These are phyloP conservation scores for Ptilodon capucinus DNA, from an alignment of 2,888 invertebrate species.

Conservation along the genomic window DNA sequence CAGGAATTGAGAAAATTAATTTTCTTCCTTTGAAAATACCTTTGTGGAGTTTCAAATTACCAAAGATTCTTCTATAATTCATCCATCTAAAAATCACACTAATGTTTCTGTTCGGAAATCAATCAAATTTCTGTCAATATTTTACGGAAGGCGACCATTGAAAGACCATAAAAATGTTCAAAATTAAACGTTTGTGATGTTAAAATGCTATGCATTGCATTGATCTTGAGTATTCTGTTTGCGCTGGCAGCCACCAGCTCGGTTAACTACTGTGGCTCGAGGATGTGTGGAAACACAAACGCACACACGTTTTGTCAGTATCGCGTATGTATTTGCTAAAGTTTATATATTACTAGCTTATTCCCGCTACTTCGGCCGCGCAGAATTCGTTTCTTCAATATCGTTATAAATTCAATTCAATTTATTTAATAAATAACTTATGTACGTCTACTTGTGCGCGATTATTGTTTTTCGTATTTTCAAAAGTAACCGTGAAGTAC, in stretches of 20 bases:
- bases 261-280: constrained; percentile 64
- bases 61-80: background rate
- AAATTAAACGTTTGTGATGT: constrained; percentile 41
- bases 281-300: constrained; percentile 60
- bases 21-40: too few species aligned
- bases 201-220: constrained; percentile 43
- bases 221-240: constrained; percentile 23
- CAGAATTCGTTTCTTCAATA: too few species aligned
- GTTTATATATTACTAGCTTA: too few species aligned
- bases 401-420: too few species aligned
- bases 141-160: constrained; percentile 7
- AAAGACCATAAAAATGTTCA: constrained; percentile 36
- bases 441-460: too few species aligned
- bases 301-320: constrained; percentile 67
- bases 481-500: too few species aligned
- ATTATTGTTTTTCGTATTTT: too few species aligned
- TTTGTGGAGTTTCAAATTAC: too few species aligned
- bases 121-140: constrained; percentile 18
- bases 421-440: too few species aligned
- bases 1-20: too few species aligned
- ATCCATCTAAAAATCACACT: background rate
- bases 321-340: constrained; percentile 44
- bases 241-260: constrained; percentile 10
- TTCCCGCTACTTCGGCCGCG: too few species aligned
- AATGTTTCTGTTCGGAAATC: background rate